phyloP scores from a whole-genome alignment of 2,888 invertebrate species.

The Melitaea athalia region DNA sequence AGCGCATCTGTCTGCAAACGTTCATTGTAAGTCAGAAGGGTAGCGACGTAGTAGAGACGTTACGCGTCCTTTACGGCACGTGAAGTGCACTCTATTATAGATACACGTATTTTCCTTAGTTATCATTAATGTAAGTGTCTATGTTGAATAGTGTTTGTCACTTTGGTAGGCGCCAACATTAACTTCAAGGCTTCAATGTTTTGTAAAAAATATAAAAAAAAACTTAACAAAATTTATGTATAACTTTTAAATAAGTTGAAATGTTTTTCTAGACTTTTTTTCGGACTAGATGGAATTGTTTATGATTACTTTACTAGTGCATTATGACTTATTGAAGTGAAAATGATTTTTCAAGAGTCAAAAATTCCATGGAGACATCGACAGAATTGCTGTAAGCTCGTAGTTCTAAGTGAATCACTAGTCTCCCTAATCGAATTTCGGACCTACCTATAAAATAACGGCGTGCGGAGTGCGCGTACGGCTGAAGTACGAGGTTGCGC shows the following conservation, averaged over 20 bases:
- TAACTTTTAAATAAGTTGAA: constrained; percentile 1
- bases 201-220: too few relatives aligned
- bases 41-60: constrained; percentile 25
- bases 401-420: constrained; percentile 57
- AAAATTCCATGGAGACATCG: constrained; percentile 17
- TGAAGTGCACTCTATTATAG: constrained; percentile 29
- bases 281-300: constrained; percentile 4
- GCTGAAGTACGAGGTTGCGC: constrained; percentile 65
- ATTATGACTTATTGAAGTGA: constrained; percentile 20
- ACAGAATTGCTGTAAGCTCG: constrained; percentile 22
- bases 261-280: neutral
- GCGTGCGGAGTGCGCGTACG: constrained; percentile 65
- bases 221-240: too few relatives aligned
- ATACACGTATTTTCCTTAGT: constrained; percentile 15
- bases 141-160: neutral
- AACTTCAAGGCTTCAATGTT: neutral
- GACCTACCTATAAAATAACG: constrained; percentile 66
- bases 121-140: constrained; percentile 8
- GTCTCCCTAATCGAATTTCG: constrained; percentile 58
- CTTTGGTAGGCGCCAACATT: neutral
- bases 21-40: constrained; percentile 28
- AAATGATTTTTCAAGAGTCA: constrained; percentile 14
- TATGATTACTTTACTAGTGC: constrained; percentile 14
- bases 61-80: constrained; percentile 29
- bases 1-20: constrained; percentile 26